Evolutionary conservation across 2,888 invertebrate species (phyloP), one percentile per base, ranked within the genome.

Genomic region (Latrodectus hesperus): DNA sequence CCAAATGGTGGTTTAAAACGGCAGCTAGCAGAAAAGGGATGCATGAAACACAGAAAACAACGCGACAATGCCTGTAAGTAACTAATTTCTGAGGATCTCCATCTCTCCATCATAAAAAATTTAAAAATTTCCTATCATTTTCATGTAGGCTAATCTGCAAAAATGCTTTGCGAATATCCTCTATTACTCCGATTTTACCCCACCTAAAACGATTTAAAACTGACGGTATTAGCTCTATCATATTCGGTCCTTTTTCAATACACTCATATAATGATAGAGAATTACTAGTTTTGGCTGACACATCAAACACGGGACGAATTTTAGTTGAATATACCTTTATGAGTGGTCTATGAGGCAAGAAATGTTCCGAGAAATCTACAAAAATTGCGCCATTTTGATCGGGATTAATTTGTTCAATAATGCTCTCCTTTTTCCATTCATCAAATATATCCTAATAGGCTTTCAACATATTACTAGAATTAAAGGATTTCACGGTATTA

Each of bases 161-260:
- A 11, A 75, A 64, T 12, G 26, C 52, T 67, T 52, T 65, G 12
- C 67, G 17, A 77, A 77, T 77, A 65, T 77, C 14, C 9, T 65
- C 14, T 51, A 67, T 16, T 49, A 22, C 53, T n/a, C 77, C 67
- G 10, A 51, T 51, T 70, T 68, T 68, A 52, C 55, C 26, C 14
- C 38, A 51, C 0, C 67, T 5, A 14, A 67, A 77, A 22, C 22
- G 22, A 22, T 22, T 22, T 22, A 22, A 22, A 22, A 22, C 22
- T 1, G 1, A 22, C 22, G 22, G 22, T 22, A 22, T 22, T 22
- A 22, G 22, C 0, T 22, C 22, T 22, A 22, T 22, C 22, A 22
- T 22, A 1, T 22, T 22, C 22, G 22, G 22, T 22, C 22, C 22
- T 22, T 22, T 1, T 22, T 22, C 22, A 10, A 22, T 22, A 22